Conservation (phyloP, 2,797 vertebrate genomes). For the Sarcophilus harrisii region DNA sequence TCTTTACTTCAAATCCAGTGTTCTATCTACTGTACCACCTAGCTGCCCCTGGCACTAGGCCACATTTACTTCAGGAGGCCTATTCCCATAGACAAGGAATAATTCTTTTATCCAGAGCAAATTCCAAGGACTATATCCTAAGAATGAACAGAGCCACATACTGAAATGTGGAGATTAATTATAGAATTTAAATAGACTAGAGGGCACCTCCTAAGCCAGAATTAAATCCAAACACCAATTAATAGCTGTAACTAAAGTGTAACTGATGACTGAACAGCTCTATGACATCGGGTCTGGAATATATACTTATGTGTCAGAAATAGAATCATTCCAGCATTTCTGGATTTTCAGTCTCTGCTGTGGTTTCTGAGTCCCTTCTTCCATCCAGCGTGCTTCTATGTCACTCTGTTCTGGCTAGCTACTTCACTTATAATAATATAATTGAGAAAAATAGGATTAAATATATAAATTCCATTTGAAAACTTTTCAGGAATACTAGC, state of each 20-base stretch:
- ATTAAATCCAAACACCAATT: neutral
- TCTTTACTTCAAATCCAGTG: neutral
- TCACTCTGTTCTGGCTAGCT: neutral
- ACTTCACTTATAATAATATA: neutral
- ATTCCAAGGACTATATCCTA: conserved; percentile 21
- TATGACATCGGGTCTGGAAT: neutral
- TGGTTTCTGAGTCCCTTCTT: neutral
- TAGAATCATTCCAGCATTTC: neutral
- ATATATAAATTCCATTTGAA: neutral
- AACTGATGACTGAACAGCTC: neutral
- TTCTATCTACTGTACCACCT: neutral
- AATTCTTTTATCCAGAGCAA: conserved; percentile 23
- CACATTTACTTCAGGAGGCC: neutral
- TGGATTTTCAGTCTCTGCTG: conserved; percentile 1
- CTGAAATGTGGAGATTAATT: neutral
- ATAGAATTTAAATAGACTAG: neutral
- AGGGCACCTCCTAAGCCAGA: neutral
- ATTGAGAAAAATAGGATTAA: neutral
- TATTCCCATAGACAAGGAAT: neutral
- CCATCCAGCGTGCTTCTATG: neutral
- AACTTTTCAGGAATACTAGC: neutral
- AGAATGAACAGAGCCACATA: conserved; percentile 17
- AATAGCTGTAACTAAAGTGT: neutral
- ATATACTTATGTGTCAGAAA: neutral
- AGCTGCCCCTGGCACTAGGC: neutral